Conservation (phyloP, 92 coral and sea anemone species). For the Umimayanthus kanabou region DNA sequence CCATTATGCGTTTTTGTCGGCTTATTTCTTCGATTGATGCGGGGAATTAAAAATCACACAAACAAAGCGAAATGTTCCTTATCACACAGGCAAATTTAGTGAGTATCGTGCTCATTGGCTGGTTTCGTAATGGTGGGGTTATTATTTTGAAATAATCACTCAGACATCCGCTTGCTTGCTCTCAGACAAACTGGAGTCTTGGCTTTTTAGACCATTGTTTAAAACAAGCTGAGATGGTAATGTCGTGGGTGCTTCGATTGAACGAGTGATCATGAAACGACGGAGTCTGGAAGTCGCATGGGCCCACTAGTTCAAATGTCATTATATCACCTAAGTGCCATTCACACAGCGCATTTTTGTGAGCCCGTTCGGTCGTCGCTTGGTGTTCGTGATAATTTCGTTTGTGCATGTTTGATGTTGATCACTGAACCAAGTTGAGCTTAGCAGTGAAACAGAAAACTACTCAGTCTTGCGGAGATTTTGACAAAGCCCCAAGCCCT, state of each 20-base stretch:
- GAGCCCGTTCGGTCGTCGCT: slow-evolving; percentile 10
- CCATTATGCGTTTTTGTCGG: slow-evolving; percentile 2
- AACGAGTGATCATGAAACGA: slow-evolving; percentile 7
- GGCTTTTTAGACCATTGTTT: slow-evolving; percentile 30
- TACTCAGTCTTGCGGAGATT: not conserved
- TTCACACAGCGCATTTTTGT: slow-evolving; percentile 6
- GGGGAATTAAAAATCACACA: not conserved
- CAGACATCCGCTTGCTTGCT: slow-evolving; percentile 44
- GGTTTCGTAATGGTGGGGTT: slow-evolving; percentile 27
- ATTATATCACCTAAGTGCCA: not conserved
- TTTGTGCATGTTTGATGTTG: not conserved
- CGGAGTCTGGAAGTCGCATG: slow-evolving; percentile 36
- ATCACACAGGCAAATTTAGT: slow-evolving; percentile 18
- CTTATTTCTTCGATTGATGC: slow-evolving; percentile 8
- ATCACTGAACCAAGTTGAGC: slow-evolving; percentile 7
- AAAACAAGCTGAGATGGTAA: not conserved
- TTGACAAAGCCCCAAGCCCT: not conserved
- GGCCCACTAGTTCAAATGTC: slow-evolving; percentile 20
- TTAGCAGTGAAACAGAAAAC: slow-evolving; percentile 8
- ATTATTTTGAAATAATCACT: slow-evolving; percentile 40
- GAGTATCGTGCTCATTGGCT: not conserved
- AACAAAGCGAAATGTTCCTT: slow-evolving; percentile 21
- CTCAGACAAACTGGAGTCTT: slow-evolving; percentile 40
- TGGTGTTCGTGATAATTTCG: not conserved
- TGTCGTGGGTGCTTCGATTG: slow-evolving; percentile 34